Evolutionary conservation across 2,888 invertebrate species (phyloP), one percentile per base, ranked within the genome.

Genomic region (Subacronicta megacephala): DNA sequence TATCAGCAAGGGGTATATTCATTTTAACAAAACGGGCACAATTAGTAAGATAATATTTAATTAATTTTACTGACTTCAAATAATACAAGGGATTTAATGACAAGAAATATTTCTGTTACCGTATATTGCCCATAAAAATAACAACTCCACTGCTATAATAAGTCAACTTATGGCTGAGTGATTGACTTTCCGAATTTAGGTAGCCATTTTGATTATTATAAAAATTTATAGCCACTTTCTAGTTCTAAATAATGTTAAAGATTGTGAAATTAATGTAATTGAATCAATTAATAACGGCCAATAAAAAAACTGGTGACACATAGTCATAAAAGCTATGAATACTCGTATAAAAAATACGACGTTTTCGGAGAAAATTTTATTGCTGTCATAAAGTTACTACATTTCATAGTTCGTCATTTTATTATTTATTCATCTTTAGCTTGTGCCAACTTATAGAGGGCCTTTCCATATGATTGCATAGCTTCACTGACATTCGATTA

Each of bases 311-410:
- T 79, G 75, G 77, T 76, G 77, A 75, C 77, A 78, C 64, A 73
- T 64, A 73, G 71, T 78, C 81, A 69, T 82, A 81, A 83, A 83
- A 65, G 58, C 57, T 56, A 65, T 50, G 60, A 78, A 71, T 75
- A n/a, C n/a, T n/a, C n/a, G n/a, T n/a, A 82, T 82, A 84, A 85
- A 70, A 67, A 49, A 53, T 73, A 75, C 62, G 71, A 76, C 42
- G 35, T 62, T 83, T 81, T 77, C 57, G 56, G 52, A 70, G 72
- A 69, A 78, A 82, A 82, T 82, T 85, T 83, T 86, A 87, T 81
- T 77, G 73, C 77, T 49, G 72, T 76, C 75, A 82, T 85, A 86
- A 85, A 87, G 81, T 80, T 72, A 76, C 77, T 72, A 74, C 51
- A 67, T 68, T 74, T 67, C 72, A 74, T 80, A 80, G 73, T 78